Evolutionary conservation across 2,888 invertebrate species (phyloP).

Genomic region (Cosmia trapezina): DNA sequence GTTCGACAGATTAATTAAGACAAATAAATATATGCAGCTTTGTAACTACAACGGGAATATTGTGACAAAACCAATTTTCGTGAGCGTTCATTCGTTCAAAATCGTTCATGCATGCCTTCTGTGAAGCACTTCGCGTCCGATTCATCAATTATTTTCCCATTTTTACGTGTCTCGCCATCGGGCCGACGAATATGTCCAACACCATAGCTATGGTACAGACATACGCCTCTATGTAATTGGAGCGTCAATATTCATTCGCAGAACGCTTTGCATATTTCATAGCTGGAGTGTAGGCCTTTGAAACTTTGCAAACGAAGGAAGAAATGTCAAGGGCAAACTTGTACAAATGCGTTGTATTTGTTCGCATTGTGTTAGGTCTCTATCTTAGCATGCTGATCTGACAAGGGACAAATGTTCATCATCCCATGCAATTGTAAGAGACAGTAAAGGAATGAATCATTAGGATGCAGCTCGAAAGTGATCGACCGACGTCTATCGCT

Average conservation of each 20-base stretch:
- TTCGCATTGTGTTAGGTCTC: slow-evolving; percentile 14
- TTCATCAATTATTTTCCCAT: slow-evolving; percentile 78
- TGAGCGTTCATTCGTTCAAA: slow-evolving; percentile 71
- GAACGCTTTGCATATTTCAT: slow-evolving; percentile 80
- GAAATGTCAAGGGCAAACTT: slow-evolving; percentile 47
- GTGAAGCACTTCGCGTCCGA: slow-evolving; percentile 66
- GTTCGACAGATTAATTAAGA: slow-evolving; percentile 53
- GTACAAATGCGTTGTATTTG: slow-evolving; percentile 34
- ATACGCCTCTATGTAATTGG: slow-evolving; percentile 78
- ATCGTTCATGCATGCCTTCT: slow-evolving; percentile 67
- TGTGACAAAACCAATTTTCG: slow-evolving; percentile 70
- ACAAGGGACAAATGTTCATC: slow-evolving; percentile 39
- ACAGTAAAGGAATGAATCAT: slow-evolving; percentile 34
- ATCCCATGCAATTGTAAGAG: slow-evolving; percentile 5
- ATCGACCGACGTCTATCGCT: slow-evolving; percentile 35
- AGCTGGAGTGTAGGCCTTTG: slow-evolving; percentile 58
- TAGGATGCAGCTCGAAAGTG: slow-evolving; percentile 30
- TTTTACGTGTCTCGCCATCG: slow-evolving; percentile 60
- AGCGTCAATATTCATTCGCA: slow-evolving; percentile 78
- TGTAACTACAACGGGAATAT: slow-evolving; percentile 47
- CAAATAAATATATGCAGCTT: slow-evolving; percentile 46
- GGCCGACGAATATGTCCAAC: slow-evolving; percentile 57
- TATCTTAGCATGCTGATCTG: slow-evolving; percentile 38
- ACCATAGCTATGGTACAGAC: slow-evolving; percentile 61
- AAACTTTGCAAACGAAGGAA: slow-evolving; percentile 45